Conservation (phyloP, 2,113 vertebrate species). For the Recurvirostra avosetta region DNA sequence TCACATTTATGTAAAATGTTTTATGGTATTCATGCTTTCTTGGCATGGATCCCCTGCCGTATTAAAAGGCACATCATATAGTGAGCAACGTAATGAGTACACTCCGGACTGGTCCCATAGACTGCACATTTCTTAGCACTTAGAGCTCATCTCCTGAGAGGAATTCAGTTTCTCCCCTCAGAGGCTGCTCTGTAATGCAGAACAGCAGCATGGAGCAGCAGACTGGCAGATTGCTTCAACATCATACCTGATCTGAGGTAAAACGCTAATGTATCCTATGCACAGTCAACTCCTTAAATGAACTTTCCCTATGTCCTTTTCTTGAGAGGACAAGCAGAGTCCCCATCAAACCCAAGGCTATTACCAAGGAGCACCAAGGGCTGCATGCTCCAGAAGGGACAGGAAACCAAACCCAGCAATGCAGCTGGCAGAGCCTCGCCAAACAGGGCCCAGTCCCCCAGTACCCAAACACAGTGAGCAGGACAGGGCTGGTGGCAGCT, state of each 20-base stretch:
- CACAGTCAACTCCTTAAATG: neutral
- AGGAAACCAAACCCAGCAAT: neutral
- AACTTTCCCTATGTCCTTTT: neutral
- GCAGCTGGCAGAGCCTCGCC: neutral
- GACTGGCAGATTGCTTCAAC: neutral
- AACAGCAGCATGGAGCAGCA: neutral
- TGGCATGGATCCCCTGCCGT: neutral
- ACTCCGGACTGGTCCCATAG: neutral
- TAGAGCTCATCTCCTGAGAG: neutral
- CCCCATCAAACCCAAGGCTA: neutral
- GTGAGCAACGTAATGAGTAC: no score
- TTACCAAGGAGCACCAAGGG: neutral
- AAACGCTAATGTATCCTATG: neutral
- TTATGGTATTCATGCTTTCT: neutral
- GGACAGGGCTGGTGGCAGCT: neutral
- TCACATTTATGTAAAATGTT: neutral
- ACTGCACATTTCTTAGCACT: neutral
- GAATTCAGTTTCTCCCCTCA: neutral
- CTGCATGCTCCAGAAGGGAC: neutral
- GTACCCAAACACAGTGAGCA: neutral
- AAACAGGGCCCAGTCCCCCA: no score
- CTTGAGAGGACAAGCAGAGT: neutral
- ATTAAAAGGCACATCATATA: neutral
- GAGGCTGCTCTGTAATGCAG: neutral
- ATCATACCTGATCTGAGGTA: neutral